Percentiles rank a stretch among this genome's conserved stretches.
Evolutionary conservation across 1,140 invertebrate genomes (phyloP).

Genomic region (Rhopalosiphum padi): DNA sequence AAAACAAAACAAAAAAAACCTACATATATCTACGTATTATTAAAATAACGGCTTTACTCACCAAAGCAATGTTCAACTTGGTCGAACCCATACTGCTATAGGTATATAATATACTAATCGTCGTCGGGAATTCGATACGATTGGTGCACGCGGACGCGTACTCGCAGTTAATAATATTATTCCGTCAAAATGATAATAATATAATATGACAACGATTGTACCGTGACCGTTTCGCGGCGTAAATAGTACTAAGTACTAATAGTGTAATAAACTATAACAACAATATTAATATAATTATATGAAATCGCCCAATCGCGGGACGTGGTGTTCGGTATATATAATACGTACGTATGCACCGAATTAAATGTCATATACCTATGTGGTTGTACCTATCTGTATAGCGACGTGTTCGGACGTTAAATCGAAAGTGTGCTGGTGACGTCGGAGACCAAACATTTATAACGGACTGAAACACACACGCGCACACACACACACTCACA

Average conservation of each 20-base stretch:
- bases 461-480: not conserved
- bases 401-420: constrained; percentile 7
- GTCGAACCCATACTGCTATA: not conserved
- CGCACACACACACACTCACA: not conserved
- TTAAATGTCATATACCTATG: not conserved
- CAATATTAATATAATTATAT: not conserved
- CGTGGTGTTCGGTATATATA: not conserved
- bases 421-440: constrained; percentile 3
- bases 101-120: not conserved
- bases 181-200: not conserved
- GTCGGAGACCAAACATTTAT: not conserved
- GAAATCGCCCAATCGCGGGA: not conserved
- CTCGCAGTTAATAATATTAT: not conserved
- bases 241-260: too few relatives aligned
- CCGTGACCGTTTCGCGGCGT: too few relatives aligned
- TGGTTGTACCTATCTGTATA: not conserved
- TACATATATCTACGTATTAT: not conserved
- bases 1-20: not conserved
- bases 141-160: not conserved
- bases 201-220: too few relatives aligned
- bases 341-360: too few relatives aligned
- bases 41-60: not conserved
- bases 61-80: not conserved
- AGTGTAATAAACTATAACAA: too few relatives aligned
- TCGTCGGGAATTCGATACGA: not conserved